Conservation (phyloP, 2,888 invertebrate species). For the Sarcophaga rosellei region DNA sequence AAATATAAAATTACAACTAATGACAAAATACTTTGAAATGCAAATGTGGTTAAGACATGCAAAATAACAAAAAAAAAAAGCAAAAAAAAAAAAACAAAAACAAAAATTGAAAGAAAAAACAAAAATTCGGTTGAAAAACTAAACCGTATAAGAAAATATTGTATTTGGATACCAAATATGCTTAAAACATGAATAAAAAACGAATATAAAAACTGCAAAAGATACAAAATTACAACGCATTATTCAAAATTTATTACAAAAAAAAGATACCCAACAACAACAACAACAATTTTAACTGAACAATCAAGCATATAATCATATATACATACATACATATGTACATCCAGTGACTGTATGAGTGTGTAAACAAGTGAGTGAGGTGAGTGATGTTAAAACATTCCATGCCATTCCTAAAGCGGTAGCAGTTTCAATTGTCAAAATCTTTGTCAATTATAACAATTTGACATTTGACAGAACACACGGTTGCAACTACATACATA, state of each 20-base stretch:
- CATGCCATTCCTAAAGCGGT: slow-evolving; percentile 50
- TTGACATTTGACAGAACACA: slow-evolving; percentile 73
- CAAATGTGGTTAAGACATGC: slow-evolving; percentile 70
- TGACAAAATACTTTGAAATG: slow-evolving; percentile 73
- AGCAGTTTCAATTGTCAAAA: slow-evolving; percentile 71
- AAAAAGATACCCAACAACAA: neutral
- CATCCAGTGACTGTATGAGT: slow-evolving; percentile 13
- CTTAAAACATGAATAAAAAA: slow-evolving; percentile 37
- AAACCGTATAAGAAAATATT: slow-evolving; percentile 14
- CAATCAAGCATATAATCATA: slow-evolving; percentile 13
- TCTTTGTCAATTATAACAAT: slow-evolving; percentile 71
- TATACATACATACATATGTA: slow-evolving; percentile 21
- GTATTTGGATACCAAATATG: slow-evolving; percentile 54
- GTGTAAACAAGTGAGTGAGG: slow-evolving; percentile 68
- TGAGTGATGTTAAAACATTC: slow-evolving; percentile 23
- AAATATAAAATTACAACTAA: slow-evolving; percentile 71
- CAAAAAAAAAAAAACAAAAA: slow-evolving; percentile 9
- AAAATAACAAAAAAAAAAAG: slow-evolving; percentile 47
- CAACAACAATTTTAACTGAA: neutral
- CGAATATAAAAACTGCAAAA: neutral
- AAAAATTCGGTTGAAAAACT: neutral
- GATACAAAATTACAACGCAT: slow-evolving; percentile 52
- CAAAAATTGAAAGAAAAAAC: neutral
- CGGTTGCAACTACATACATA: slow-evolving; percentile 24
- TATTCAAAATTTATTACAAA: slow-evolving; percentile 29